These are phyloP conservation scores for Cosmopolites sordidus DNA, from an alignment of 2,888 invertebrate genomes.

Conservation along the genomic window DNA sequence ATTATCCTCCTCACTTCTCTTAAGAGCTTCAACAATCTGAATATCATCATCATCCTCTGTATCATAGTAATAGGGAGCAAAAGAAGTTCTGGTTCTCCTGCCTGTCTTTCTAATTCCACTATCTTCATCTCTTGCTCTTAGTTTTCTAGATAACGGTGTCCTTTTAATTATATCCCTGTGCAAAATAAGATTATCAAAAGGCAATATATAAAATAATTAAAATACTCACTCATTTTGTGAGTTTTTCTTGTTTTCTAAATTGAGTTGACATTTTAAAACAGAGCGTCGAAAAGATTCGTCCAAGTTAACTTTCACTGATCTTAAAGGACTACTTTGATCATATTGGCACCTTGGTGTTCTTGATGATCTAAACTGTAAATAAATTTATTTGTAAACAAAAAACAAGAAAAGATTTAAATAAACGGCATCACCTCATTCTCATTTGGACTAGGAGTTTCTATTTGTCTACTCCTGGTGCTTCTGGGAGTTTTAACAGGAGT, in stretches of 20 bases:
- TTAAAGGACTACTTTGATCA: conserved; percentile 3
- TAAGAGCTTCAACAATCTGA: conserved; percentile 3
- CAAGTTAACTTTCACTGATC: conserved; percentile 22
- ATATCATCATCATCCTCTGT: conserved; percentile 6
- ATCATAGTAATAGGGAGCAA: conserved; percentile 5
- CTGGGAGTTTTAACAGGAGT: not conserved
- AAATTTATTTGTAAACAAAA: too few relatives aligned
- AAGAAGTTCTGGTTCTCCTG: conserved; percentile 1
- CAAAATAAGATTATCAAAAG: not conserved
- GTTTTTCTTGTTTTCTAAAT: not conserved
- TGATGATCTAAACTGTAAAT: not conserved
- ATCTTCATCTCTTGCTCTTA: not conserved
- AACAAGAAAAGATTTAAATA: not conserved
- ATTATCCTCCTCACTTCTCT: conserved; percentile 6
- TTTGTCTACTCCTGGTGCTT: not conserved
- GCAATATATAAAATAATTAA: not conserved
- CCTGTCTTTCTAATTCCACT: not conserved
- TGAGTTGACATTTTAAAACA: conserved; percentile 12
- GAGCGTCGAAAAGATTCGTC: conserved; percentile 30
- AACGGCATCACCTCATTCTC: not conserved
- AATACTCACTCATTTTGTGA: not conserved
- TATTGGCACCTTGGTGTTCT: not conserved
- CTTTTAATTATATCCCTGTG: not conserved
- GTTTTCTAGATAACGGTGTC: not conserved
- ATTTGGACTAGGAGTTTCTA: not conserved